phyloP scores from a whole-genome alignment of 1,140 invertebrate genomes.

The Drosophila saltans region DNA sequence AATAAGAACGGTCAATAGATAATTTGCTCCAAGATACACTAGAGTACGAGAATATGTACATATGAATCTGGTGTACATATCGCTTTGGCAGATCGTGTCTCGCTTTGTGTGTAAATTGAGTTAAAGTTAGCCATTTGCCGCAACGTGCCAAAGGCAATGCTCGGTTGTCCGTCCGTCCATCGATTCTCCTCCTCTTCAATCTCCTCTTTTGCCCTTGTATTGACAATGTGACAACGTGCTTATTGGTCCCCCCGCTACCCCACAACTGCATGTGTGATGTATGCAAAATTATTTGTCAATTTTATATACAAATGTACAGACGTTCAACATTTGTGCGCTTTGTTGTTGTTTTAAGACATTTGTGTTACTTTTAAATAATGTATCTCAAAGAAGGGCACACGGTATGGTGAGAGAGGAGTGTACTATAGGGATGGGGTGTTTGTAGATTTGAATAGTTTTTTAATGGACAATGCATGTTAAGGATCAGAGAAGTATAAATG shows the following conservation, averaged over 20 bases:
- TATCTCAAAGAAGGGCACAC: slow-evolving; percentile 49
- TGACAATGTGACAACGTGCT: slow-evolving; percentile 43
- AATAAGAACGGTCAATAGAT: slow-evolving; percentile 49
- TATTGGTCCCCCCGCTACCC: background rate
- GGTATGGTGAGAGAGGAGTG: too few species aligned
- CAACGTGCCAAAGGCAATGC: slow-evolving; percentile 48
- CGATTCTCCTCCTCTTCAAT: background rate
- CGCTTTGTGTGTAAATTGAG: slow-evolving; percentile 55
- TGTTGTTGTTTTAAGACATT: slow-evolving; percentile 28
- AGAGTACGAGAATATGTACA: slow-evolving; percentile 1
- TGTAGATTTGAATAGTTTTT: slow-evolving; percentile 2
- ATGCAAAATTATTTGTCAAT: slow-evolving; percentile 54
- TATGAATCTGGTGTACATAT: slow-evolving; percentile 6
- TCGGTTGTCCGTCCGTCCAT: background rate
- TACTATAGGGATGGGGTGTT: background rate
- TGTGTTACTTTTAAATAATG: slow-evolving; percentile 26
- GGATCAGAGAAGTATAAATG: background rate
- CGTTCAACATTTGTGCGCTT: background rate
- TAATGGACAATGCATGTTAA: slow-evolving; percentile 34
- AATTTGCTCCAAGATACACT: slow-evolving; percentile 9
- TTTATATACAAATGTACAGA: slow-evolving; percentile 30
- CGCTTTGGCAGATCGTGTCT: slow-evolving; percentile 32
- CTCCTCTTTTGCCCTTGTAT: background rate
- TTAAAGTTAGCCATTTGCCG: slow-evolving; percentile 36
- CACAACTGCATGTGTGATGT: slow-evolving; percentile 30